Conservation (phyloP, 2,797 vertebrate genomes). For the Anguilla megastoma region DNA sequence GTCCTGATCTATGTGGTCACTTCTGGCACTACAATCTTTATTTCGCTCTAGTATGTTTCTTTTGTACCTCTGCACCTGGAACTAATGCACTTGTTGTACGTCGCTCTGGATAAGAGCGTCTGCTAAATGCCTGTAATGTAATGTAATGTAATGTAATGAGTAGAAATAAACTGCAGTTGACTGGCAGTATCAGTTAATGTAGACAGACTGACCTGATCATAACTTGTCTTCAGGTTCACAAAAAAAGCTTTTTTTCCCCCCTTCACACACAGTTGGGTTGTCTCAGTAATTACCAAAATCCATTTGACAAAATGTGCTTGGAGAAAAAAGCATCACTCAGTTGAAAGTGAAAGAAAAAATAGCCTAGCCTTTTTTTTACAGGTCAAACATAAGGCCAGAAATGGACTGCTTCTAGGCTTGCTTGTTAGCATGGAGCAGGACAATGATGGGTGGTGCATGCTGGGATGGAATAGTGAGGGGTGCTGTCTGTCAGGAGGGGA, state of each 20-base stretch:
- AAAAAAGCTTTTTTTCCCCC: background rate
- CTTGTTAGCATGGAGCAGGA: background rate
- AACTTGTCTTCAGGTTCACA: background rate
- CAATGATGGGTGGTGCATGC: background rate
- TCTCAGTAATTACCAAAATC: background rate
- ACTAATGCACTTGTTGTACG: too few relatives aligned
- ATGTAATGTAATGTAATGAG: too few relatives aligned
- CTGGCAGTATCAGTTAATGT: background rate
- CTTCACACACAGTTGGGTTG: background rate
- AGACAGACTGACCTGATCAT: background rate
- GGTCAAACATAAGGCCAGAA: background rate
- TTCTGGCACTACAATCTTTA: too few relatives aligned
- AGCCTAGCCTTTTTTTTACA: background rate
- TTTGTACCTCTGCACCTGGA: too few relatives aligned
- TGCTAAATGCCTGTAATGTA: too few relatives aligned
- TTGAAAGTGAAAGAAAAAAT: background rate
- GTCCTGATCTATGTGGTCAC: too few relatives aligned
- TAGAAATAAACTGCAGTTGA: background rate
- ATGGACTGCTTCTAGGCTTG: background rate
- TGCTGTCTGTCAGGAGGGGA: background rate
- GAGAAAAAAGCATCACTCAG: background rate
- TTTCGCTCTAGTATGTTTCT: too few relatives aligned
- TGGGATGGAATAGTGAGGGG: background rate
- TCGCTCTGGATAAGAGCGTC: too few relatives aligned
- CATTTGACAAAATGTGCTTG: background rate